Evolutionary conservation across 1,140 invertebrate species (phyloP).

Genomic region (Drosophila nigrodunni): DNA sequence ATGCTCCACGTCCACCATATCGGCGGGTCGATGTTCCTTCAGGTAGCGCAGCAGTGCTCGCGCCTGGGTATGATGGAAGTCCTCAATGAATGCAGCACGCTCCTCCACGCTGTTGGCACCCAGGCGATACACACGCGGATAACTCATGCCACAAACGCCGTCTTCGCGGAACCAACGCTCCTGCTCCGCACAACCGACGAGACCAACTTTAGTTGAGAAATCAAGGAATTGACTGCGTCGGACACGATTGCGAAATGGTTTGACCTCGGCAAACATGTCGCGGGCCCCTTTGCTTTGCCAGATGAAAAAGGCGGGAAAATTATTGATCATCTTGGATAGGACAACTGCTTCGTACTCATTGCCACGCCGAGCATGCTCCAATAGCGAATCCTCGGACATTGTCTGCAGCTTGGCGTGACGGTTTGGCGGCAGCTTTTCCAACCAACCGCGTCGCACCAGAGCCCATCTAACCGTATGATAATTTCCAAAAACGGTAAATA

Average conservation of each 20-base stretch:
- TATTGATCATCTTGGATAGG: slow-evolving; percentile 87
- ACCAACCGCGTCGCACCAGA: slow-evolving; percentile 86
- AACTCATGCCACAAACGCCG: slow-evolving; percentile 86
- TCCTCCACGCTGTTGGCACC: slow-evolving; percentile 85
- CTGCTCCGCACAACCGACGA: slow-evolving; percentile 86
- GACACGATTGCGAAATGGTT: slow-evolving; percentile 86
- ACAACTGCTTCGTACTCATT: slow-evolving; percentile 84
- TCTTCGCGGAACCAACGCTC: slow-evolving; percentile 87
- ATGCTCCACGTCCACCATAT: slow-evolving; percentile 50
- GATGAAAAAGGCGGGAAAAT: slow-evolving; percentile 86
- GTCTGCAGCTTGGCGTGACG: slow-evolving; percentile 78
- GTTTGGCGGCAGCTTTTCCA: slow-evolving; percentile 86
- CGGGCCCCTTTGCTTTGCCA: slow-evolving; percentile 85
- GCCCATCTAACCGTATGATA: slow-evolving; percentile 84
- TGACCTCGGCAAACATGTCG: slow-evolving; percentile 79
- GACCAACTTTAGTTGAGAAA: slow-evolving; percentile 88
- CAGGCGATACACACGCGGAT: slow-evolving; percentile 86
- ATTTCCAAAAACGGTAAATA: slow-evolving; percentile 79
- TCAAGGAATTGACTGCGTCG: slow-evolving; percentile 85
- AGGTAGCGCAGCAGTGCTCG: slow-evolving; percentile 92
- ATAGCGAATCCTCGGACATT: slow-evolving; percentile 74
- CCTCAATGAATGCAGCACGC: slow-evolving; percentile 85
- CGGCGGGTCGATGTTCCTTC: slow-evolving; percentile 81
- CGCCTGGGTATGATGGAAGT: slow-evolving; percentile 92
- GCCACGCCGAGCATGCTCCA: slow-evolving; percentile 73